Base-by-base conservation (phyloP, 2,797 vertebrate species). In the Lepus townsendii region DNA sequence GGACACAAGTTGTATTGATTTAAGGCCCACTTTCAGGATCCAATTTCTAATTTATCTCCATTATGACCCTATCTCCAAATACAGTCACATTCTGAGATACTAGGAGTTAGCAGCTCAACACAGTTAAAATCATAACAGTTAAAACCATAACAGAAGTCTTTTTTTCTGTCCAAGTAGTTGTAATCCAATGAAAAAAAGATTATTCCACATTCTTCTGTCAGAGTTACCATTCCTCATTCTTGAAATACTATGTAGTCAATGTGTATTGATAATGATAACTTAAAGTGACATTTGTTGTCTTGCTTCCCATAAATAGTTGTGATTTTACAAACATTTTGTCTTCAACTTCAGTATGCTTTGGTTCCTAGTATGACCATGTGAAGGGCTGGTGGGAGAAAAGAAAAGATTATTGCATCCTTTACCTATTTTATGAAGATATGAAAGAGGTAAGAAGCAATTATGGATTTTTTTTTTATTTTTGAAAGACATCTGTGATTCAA, bases 401-500 rank as follows among this genome's bases (percentile, higher is more conserved):
- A 83, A 98, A 98, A 93, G 97, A 97, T 0, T 96, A 98, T 86
- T 97, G 97, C 35, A 97, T 99, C 42, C 98, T 98, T 83, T 99
- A 98, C 90, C 97, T 99, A 78, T 99, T 99, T 97, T 99, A 99
- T 65, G 99, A 99, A 96, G 99, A 99, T 86, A 95, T 99, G 97
- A 98, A 98, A 93, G 98, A 99, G 98, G 99, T 99, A 93, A 98
- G 94, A 57, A 13, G 1, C 19, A 77, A 68, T 2, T 75, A 47
- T 0, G 17, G 19, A 35, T 60, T 80, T 80, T 83, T 7, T 7
- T 91, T 71, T 17, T 77, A 84, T 35, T 88, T 91, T 91, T 88
- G 17, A 87, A 63, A 20, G 9, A 94, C 84, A 75, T 5, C 3
- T 50, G 60, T 62, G 7, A 26, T 88, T 85, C 14, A 32, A 50